Evolutionary conservation across 2,113 vertebrate species (phyloP).

Genomic region (Tilapia sparmanii): DNA sequence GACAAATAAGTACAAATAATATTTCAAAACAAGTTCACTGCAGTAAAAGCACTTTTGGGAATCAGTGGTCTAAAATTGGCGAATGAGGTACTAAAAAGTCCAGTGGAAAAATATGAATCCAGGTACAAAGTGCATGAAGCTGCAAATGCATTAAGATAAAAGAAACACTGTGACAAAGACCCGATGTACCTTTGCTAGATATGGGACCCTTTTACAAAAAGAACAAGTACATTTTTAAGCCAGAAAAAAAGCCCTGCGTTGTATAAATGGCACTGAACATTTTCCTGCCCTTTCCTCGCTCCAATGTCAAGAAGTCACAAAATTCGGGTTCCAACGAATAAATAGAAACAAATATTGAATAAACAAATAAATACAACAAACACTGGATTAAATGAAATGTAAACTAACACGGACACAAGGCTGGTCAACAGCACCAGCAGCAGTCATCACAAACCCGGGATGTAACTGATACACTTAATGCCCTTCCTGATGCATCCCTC

Average conservation of each 20-base stretch:
- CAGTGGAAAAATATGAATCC: neutral
- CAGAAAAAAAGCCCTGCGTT: neutral
- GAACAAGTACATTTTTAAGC: neutral
- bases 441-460: neutral
- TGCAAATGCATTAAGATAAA: neutral
- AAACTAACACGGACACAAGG: neutral
- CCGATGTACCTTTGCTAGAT: neutral
- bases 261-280: neutral
- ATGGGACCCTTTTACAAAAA: neutral
- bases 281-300: neutral
- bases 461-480: neutral
- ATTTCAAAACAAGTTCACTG: neutral
- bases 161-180: neutral
- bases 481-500: neutral
- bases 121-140: neutral
- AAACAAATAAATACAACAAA: neutral
- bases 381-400: neutral
- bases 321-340: neutral
- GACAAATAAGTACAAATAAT: neutral
- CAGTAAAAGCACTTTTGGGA: neutral
- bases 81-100: neutral
- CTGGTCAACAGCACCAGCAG: neutral
- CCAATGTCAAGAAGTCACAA: neutral
- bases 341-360: neutral
- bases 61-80: neutral